Percentiles rank a stretch among this genome's conserved stretches.
These are phyloP conservation scores for Emydura subglobosa DNA, from an alignment of 2,113 vertebrate genomes.

Conservation along the genomic window DNA sequence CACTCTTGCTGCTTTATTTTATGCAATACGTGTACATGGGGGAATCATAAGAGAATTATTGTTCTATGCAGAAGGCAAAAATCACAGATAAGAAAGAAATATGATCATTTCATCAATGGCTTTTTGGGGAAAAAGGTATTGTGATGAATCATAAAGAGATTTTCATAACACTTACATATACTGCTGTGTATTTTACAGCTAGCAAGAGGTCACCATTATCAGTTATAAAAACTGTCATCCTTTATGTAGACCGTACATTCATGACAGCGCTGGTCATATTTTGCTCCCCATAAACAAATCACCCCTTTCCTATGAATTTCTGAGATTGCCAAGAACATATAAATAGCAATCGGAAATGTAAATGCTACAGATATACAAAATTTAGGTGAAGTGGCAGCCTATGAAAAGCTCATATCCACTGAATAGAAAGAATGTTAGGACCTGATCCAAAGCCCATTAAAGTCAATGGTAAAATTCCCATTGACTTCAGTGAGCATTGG, in stretches of 20 bases:
- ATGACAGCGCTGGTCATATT: slow-evolving; percentile 32
- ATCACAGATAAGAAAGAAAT: slow-evolving; percentile 38
- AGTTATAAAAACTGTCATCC: slow-evolving; percentile 50
- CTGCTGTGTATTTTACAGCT: slow-evolving; percentile 47
- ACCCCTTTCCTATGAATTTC: slow-evolving; percentile 38
- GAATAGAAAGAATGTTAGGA: background rate
- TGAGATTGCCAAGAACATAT: slow-evolving; percentile 42
- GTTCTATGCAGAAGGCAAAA: background rate
- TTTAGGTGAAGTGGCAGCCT: background rate
- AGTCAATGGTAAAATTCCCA: background rate
- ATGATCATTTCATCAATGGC: background rate
- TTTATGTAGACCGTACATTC: slow-evolving; percentile 57
- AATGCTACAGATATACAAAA: background rate
- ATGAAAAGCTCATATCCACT: accelerated
- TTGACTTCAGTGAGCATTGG: background rate
- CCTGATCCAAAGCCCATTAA: background rate
- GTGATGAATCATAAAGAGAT: slow-evolving; percentile 31
- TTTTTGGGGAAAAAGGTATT: slow-evolving; percentile 11
- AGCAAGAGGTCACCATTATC: slow-evolving; percentile 59
- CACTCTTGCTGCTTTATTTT: background rate
- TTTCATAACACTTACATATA: slow-evolving; percentile 40
- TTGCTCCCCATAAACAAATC: slow-evolving; percentile 52
- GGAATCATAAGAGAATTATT: background rate
- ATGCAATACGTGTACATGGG: background rate
- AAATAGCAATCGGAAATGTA: slow-evolving; percentile 29